Percentiles rank a stretch among this genome's conserved stretches.
These are phyloP conservation scores for Drosophila peninsularis DNA, from an alignment of 2,888 invertebrate species.

Conservation along the genomic window DNA sequence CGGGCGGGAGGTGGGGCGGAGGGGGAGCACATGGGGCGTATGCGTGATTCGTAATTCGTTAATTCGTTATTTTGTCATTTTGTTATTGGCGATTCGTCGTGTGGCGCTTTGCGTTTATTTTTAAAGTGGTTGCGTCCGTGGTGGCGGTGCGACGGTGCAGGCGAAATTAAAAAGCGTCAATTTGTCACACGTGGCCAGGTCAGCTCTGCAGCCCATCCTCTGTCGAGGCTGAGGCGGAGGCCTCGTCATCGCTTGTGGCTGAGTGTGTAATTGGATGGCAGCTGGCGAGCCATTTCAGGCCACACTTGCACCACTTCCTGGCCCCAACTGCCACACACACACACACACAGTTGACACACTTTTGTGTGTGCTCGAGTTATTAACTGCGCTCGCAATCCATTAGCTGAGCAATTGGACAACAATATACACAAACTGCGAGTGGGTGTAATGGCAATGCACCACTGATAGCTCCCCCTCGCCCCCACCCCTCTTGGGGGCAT, in stretches of 20 bases:
- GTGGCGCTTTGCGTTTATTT: conserved; percentile 45
- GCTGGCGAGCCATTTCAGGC: conserved; percentile 4
- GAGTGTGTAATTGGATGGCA: conserved; percentile 63
- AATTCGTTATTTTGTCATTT: conserved; percentile 38
- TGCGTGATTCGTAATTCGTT: conserved; percentile 45
- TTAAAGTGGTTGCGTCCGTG: conserved; percentile 32
- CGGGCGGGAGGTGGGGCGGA: background rate
- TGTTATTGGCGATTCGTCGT: conserved; percentile 41
- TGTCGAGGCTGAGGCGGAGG: background rate
- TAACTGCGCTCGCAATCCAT: conserved; percentile 77
- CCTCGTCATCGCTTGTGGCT: conserved; percentile 63
- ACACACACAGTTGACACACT: conserved; percentile 58
- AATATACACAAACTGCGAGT: conserved; percentile 34
- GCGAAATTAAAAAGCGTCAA: conserved; percentile 83
- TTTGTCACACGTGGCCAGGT: conserved; percentile 79
- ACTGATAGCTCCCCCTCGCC: conserved; percentile 31
- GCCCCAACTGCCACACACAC: background rate
- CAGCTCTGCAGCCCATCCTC: conserved; percentile 21
- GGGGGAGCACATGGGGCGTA: conserved; percentile 25
- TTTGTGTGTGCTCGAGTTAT: conserved; percentile 64
- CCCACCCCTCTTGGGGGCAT: background rate
- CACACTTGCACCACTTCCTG: conserved; percentile 2
- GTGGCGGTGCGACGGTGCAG: conserved; percentile 37
- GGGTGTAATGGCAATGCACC: conserved; percentile 68
- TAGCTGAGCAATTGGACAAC: conserved; percentile 68